phyloP scores from a whole-genome alignment of 2,888 invertebrate species.

The Microctonus aethiopoides region DNA sequence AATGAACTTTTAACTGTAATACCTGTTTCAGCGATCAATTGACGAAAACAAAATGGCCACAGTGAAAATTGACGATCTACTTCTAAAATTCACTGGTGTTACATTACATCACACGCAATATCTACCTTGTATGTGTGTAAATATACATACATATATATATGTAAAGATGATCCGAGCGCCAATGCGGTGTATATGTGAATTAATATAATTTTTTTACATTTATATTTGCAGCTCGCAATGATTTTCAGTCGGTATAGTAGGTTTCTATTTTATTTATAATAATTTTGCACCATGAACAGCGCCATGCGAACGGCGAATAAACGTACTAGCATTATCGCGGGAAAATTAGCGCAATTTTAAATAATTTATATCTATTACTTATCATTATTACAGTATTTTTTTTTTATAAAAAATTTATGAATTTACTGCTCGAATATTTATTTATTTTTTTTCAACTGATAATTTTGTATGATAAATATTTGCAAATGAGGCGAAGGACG shows the following conservation, averaged over 20 bases:
- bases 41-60: constrained; percentile 65
- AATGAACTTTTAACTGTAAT: constrained; percentile 51
- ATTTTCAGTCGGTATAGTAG: not conserved
- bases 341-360: not conserved
- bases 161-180: too few relatives aligned
- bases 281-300: not conserved
- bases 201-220: not conserved
- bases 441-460: too few relatives aligned
- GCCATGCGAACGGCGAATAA: not conserved
- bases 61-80: constrained; percentile 43
- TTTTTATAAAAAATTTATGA: too few relatives aligned
- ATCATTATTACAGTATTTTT: too few relatives aligned
- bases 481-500: too few relatives aligned
- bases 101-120: constrained; percentile 62
- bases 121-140: too few relatives aligned
- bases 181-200: too few relatives aligned
- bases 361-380: too few relatives aligned
- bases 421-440: too few relatives aligned
- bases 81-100: constrained; percentile 37
- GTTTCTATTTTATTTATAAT: not conserved
- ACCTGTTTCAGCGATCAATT: constrained; percentile 61
- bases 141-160: too few relatives aligned
- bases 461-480: too few relatives aligned
- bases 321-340: not conserved
- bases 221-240: too few relatives aligned